Base-by-base conservation (phyloP, 1,140 invertebrate species). In the Triops cancriformis region DNA sequence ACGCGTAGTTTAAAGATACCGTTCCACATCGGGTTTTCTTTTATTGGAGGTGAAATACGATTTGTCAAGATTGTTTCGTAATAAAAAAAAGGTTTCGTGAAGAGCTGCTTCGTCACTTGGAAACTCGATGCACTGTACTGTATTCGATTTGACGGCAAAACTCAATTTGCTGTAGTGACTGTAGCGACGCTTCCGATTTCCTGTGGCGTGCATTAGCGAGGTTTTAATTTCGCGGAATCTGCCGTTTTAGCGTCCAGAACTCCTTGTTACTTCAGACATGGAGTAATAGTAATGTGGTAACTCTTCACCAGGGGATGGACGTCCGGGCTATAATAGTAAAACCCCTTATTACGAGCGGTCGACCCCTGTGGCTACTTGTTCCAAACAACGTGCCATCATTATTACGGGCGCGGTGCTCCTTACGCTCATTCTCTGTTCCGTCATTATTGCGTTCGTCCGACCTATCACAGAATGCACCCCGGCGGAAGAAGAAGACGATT, bases 401-500 rank as follows among this genome's bases (percentile, higher is more conserved):
- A 90, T 96, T 79, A 91, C 93, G 37, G 90, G 90, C 12, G 84
- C 91, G 37, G 90, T 94, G 28, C 90, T 95, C 81, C 87, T 91
- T 2, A 88, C 92, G 43, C 88, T 97, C 79, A 90, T 97, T 81
- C 86, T 91, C 75, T 90, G 94, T 80, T 92, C 94, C 73, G 86
- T 96, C 78, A 90, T 97, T 79, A 93, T 96, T 79, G 94, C 95
- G 73, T 96, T 96, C 83, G 94, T 93, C 75, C 91, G 92, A 82
- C 93, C 93, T 79, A 90, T 82, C 51, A 79, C 79, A 80, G 79
- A 80, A 41, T 64, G 72, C 31, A 73, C 27, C 42, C 37, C 72
- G 4, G 41, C 77, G 78, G 73, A 73, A 41, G 73, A 78, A 26
- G 77, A 78, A 28, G 72, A 72, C 64, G 45, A 73, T 31, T 73